phyloP scores from a whole-genome alignment of 2,888 invertebrate species.

The Trissolcus japonicus region DNA sequence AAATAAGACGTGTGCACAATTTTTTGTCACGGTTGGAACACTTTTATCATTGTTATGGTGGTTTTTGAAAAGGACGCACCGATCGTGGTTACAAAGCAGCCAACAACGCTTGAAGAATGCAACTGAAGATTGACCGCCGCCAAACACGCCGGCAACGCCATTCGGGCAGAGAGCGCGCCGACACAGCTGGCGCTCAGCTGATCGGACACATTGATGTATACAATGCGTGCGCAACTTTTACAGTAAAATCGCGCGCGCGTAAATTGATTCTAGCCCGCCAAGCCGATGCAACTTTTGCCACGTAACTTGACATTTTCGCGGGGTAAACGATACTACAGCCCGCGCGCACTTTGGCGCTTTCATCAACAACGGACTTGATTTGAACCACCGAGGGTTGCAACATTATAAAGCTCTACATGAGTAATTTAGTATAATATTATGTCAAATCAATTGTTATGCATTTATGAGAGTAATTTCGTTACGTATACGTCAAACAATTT shows the following conservation, averaged over 20 bases:
- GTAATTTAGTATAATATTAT: neutral
- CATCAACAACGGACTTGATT: neutral
- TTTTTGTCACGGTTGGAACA: neutral
- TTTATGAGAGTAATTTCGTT: too few relatives aligned
- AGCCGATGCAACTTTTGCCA: constrained; percentile 23
- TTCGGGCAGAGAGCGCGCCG: constrained; percentile 25
- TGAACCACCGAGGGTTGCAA: neutral
- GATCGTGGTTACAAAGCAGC: neutral
- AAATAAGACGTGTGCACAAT: neutral
- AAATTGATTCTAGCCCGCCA: constrained; percentile 44
- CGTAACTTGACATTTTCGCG: constrained; percentile 49
- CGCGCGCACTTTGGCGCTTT: constrained; percentile 8
- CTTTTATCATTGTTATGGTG: neutral
- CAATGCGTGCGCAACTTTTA: constrained; percentile 20
- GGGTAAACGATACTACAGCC: constrained; percentile 41
- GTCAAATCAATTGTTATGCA: too few relatives aligned
- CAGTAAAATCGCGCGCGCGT: constrained; percentile 35
- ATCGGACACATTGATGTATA: constrained; percentile 19
- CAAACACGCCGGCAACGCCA: constrained; percentile 8
- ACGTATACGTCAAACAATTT: too few relatives aligned
- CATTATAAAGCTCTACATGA: neutral
- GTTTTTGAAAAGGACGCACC: constrained; percentile 11
- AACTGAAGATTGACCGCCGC: neutral
- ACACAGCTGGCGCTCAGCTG: constrained; percentile 51
- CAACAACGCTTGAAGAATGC: constrained; percentile 1